Base-by-base conservation (phyloP, 1,140 invertebrate genomes). In the Pseudomyrmex gracilis region DNA sequence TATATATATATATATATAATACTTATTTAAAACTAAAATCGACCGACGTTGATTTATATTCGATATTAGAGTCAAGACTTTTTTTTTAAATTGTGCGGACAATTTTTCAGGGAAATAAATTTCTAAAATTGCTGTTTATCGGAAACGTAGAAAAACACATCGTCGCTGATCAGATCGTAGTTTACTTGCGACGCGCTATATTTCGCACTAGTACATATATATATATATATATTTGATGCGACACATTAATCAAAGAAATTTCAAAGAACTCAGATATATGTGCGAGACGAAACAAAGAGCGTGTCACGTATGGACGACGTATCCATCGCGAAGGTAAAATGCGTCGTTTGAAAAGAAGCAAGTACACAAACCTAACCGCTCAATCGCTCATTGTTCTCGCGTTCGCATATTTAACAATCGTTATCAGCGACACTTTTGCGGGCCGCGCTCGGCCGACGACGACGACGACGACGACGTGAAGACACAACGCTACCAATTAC, bases 401-500 rank as follows among this genome's bases (percentile, higher is more conserved):
- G 24, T 24, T 78, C 43, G 43, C 64, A 47, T 78, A 78, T 78
- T 78, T 78, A 78, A 78, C 76, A 78, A 78, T 57, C 64, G 76
- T 78, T 80, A 80, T 80, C 76, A 80, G 66, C 43, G 22, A 60
- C 51, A 80, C 53, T 80, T 80, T 80, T 80, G 66, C 55, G 76
- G 66, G 20, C 24, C 24, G 74, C 24, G 74, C 17, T 57, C 64
- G 58, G 5, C 57, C n/a, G 63, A 76, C 60, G 43, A 34, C 34
- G 43, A n/a, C n/a, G n/a, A n/a, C n/a, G n/a, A n/a, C n/a, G 63
- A 76, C 60, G 43, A 34, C 34, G 43, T 49, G 66, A 80, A 80
- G 66, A 80, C 76, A 58, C 53, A 80, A 49, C 53, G 76, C 66
- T 80, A 80, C 76, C 76, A 80, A 80, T 80, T 80, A 80, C 76